These are phyloP conservation scores for Onychorhynchus coronatus DNA, from an alignment of 2,113 vertebrate genomes.

Conservation along the genomic window DNA sequence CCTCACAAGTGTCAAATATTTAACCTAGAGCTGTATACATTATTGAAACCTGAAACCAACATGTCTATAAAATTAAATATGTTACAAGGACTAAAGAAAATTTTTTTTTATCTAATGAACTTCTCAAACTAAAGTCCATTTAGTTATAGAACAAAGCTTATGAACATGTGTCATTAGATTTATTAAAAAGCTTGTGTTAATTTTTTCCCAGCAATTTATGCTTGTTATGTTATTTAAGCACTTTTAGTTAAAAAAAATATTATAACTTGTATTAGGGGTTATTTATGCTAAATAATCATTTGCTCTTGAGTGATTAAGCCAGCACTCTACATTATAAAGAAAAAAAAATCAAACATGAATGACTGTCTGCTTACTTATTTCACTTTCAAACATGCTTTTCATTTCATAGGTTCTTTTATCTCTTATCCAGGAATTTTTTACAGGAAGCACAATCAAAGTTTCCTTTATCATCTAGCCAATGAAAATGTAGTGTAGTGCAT, in stretches of 20 bases:
- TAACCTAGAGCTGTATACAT: neutral
- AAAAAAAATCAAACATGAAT: neutral
- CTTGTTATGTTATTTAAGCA: neutral
- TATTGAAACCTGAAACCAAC: neutral
- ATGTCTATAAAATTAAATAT: neutral
- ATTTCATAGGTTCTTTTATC: neutral
- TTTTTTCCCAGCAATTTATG: neutral
- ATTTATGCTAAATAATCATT: constrained; percentile 18
- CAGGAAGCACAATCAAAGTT: neutral
- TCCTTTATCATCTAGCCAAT: neutral
- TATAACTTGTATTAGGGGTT: neutral
- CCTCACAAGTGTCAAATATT: neutral
- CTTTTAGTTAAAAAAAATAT: neutral
- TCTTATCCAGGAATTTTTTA: neutral
- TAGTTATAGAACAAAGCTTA: neutral
- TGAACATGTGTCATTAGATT: neutral
- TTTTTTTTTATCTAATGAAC: neutral
- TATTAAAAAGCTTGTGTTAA: neutral
- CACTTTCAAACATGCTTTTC: neutral
- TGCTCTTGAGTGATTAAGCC: neutral
- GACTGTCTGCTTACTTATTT: neutral
- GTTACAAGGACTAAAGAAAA: neutral
- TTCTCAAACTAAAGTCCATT: neutral
- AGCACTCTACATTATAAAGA: neutral
- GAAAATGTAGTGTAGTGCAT: neutral